A percentile compares a stretch with the other conserved stretches of the same genome.
phyloP scores from a whole-genome alignment of 1,140 invertebrate genomes.

The Danaus melanippus region DNA sequence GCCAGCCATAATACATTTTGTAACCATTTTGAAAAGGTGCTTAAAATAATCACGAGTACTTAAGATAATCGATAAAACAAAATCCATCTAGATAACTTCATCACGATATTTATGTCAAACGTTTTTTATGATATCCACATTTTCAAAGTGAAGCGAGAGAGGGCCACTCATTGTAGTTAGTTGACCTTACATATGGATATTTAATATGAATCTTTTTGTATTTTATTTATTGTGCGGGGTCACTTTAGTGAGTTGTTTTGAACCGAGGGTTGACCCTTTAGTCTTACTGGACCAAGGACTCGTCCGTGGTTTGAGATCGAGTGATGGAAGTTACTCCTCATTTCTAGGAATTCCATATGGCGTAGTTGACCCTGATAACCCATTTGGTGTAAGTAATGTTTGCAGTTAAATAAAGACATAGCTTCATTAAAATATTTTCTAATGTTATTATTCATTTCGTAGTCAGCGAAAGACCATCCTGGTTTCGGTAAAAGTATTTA shows the following conservation, averaged over 20 bases:
- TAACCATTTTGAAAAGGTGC: constrained; percentile 8
- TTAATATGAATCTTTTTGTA: constrained; percentile 33
- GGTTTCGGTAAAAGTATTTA: constrained; percentile 42
- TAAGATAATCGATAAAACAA: constrained; percentile 32
- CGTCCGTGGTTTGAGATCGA: constrained; percentile 47
- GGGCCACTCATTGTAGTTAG: constrained; percentile 10
- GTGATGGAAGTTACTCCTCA: constrained; percentile 48
- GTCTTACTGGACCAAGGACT: constrained; percentile 55
- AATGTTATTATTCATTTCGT: constrained; percentile 22
- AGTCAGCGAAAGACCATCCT: constrained; percentile 33
- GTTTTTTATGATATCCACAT: constrained; percentile 14
- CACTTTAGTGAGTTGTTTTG: constrained; percentile 28
- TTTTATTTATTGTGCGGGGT: constrained; percentile 30
- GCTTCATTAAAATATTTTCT: too few species aligned
- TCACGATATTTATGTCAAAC: constrained; percentile 17
- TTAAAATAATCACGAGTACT: constrained; percentile 23
- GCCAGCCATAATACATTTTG: constrained; percentile 1
- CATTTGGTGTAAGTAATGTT: constrained; percentile 53
- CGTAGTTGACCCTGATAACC: constrained; percentile 42
- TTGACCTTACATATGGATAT: constrained; percentile 20
- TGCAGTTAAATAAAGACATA: not conserved
- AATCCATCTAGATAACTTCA: constrained; percentile 39
- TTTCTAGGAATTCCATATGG: constrained; percentile 61
- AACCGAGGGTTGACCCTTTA: constrained; percentile 52
- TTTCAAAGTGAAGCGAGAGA: constrained; percentile 14